These are phyloP conservation scores for Protobothrops flavoviridis DNA, from an alignment of 2,113 vertebrate genomes.

Conservation along the genomic window DNA sequence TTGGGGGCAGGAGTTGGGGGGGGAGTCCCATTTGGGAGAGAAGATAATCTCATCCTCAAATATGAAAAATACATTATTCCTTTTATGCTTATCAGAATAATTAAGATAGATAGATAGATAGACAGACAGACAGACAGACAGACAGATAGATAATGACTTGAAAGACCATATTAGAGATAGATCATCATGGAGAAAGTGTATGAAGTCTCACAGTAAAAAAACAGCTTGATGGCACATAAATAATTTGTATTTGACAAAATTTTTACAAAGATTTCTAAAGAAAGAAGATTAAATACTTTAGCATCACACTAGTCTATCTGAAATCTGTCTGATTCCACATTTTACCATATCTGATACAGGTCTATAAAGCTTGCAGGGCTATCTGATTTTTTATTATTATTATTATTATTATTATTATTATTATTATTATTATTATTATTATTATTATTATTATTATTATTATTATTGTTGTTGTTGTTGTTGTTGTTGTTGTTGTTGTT, in stretches of 20 bases:
- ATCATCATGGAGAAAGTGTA: no score
- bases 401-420: no score
- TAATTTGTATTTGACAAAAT: not conserved
- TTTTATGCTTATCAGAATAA: not conserved
- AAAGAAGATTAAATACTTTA: not conserved
- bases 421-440: no score
- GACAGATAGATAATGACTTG: no score
- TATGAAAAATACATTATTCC: not conserved
- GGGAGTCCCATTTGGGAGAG: no score
- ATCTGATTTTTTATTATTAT: not conserved
- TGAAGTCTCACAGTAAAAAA: no score
- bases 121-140: no score
- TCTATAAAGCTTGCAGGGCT: not conserved
- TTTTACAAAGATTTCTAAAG: not conserved
- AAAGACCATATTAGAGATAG: no score
- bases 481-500: not conserved
- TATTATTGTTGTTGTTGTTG: no score
- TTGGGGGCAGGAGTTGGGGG: rapidly evolving
- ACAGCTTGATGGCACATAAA: no score
- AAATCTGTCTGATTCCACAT: not conserved
- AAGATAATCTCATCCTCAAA: no score
- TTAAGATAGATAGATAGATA: not conserved
- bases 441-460: not conserved
- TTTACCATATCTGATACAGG: not conserved
- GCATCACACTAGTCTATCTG: not conserved